A percentile compares a stretch with the other conserved stretches of the same genome.
Conservation (phyloP, 1,140 invertebrate genomes). For the Armadillidium nasatum region DNA sequence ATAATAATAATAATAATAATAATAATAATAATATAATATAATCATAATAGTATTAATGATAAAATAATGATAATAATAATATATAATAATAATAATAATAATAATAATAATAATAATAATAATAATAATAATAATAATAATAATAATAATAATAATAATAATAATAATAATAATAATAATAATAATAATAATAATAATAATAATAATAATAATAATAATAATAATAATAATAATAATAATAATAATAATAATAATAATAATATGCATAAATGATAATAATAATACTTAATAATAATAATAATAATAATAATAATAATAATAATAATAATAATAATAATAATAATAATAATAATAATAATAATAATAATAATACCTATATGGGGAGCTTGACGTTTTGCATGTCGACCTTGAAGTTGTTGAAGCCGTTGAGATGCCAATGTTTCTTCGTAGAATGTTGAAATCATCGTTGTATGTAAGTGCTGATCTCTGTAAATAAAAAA, state of each 20-base stretch:
- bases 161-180: constrained; percentile 22
- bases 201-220: constrained; percentile 22
- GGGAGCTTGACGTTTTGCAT: constrained; percentile 87
- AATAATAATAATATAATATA: neutral
- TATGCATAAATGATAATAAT: too few species aligned
- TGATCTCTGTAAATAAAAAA: constrained; percentile 58
- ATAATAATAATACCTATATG: constrained; percentile 60
- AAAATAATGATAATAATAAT: too few species aligned
- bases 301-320: constrained; percentile 21
- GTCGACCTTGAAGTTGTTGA: constrained; percentile 90
- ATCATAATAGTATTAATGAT: too few species aligned
- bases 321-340: constrained; percentile 21
- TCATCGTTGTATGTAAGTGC: constrained; percentile 74
- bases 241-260: constrained; percentile 23
- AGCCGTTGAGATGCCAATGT: constrained; percentile 90
- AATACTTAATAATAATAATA: constrained; percentile 19
- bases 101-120: constrained; percentile 25
- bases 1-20: constrained; percentile 6
- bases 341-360: neutral
- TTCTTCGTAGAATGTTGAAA: constrained; percentile 61
- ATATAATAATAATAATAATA: constrained; percentile 44
- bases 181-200: constrained; percentile 21
- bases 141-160: constrained; percentile 44
- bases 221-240: constrained; percentile 20
- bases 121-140: constrained; percentile 35